These are phyloP conservation scores for Busseola fusca DNA, from an alignment of 2,888 invertebrate species.

Conservation along the genomic window DNA sequence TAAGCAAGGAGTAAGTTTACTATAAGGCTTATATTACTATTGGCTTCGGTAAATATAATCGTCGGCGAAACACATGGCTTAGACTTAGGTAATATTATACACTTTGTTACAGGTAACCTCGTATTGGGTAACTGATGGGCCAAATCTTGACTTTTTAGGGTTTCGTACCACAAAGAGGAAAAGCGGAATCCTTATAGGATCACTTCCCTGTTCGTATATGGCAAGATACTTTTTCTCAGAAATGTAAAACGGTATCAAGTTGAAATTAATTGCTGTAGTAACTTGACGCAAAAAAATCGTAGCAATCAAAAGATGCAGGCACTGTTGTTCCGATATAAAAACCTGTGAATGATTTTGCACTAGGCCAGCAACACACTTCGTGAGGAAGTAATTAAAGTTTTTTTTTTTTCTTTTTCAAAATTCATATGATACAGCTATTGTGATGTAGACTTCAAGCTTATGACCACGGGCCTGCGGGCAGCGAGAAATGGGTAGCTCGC, in stretches of 20 bases:
- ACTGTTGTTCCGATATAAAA: too few relatives aligned
- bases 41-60: background rate
- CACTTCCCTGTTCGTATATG: background rate
- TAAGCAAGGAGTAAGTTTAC: slow-evolving; percentile 16
- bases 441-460: too few relatives aligned
- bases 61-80: background rate
- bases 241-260: background rate
- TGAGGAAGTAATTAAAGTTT: too few relatives aligned
- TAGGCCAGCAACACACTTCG: too few relatives aligned
- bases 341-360: too few relatives aligned
- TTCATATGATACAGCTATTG: too few relatives aligned
- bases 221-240: background rate
- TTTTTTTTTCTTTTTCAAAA: too few relatives aligned
- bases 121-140: background rate
- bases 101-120: background rate
- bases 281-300: too few relatives aligned
- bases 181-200: background rate
- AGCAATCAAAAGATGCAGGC: too few relatives aligned
- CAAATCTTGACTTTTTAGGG: background rate
- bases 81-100: background rate
- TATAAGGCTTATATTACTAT: too few relatives aligned
- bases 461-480: too few relatives aligned
- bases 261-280: background rate
- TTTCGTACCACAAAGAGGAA: background rate
- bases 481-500: too few relatives aligned